Conservation (phyloP, 2,888 invertebrate species). For the Zootermopsis nevadensis region DNA sequence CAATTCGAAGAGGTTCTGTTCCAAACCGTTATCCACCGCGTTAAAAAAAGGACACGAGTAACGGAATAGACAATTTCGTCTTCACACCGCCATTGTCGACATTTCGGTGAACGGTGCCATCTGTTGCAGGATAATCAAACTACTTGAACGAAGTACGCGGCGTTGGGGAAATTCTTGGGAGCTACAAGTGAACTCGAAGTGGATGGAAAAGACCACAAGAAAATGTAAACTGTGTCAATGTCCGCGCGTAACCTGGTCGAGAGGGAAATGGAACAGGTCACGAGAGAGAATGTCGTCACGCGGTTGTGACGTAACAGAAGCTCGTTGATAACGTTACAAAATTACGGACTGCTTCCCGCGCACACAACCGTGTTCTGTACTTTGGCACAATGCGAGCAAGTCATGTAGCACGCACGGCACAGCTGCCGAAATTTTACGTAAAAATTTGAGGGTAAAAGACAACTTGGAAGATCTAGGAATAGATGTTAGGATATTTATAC, state of each 20-base stretch:
- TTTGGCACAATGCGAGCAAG: too few species aligned
- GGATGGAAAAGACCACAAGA: not conserved
- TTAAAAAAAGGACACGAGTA: not conserved
- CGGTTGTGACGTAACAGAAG: not conserved
- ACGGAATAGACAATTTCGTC: slow-evolving; percentile 8
- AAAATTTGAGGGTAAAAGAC: too few species aligned
- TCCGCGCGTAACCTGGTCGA: slow-evolving; percentile 17
- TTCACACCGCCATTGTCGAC: not conserved
- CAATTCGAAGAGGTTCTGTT: slow-evolving; percentile 18
- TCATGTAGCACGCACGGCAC: too few species aligned
- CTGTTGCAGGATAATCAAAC: not conserved
- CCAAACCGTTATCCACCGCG: slow-evolving; percentile 15
- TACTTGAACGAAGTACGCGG: not conserved
- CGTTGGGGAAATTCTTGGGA: not conserved
- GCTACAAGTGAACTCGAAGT: not conserved
- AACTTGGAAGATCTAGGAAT: too few species aligned
- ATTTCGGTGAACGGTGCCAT: not conserved
- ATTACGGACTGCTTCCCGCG: too few species aligned
- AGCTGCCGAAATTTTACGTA: too few species aligned
- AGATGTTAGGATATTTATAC: too few species aligned
- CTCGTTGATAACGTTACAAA: too few species aligned
- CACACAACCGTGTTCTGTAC: too few species aligned
- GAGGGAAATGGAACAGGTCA: slow-evolving; percentile 36
- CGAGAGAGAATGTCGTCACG: slow-evolving; percentile 23
- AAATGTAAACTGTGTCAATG: slow-evolving; percentile 8